Evolutionary conservation across 2,888 invertebrate species (phyloP).

Genomic region (Eulithis testata): DNA sequence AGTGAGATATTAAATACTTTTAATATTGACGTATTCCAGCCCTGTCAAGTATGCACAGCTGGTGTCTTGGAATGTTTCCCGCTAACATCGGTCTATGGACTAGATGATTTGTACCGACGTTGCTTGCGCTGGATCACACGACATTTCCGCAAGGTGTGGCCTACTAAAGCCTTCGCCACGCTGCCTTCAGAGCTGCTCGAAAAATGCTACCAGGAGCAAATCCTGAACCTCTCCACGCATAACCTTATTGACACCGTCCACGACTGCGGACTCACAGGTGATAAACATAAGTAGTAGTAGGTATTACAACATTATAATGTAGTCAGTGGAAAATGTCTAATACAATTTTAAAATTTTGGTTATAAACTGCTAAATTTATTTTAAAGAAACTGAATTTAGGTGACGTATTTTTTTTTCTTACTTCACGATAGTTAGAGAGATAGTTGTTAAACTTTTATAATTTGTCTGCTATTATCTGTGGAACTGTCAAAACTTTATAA

Average conservation of each 20-base stretch:
- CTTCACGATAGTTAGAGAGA: too few species aligned
- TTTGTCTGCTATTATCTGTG: too few species aligned
- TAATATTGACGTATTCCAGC: slow-evolving; percentile 78
- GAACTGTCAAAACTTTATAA: too few species aligned
- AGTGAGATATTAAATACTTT: background rate
- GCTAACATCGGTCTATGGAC: slow-evolving; percentile 92
- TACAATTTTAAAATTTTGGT: too few species aligned
- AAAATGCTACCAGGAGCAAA: slow-evolving; percentile 93
- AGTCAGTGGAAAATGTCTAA: too few species aligned
- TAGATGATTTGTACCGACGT: slow-evolving; percentile 94
- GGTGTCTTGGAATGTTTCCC: slow-evolving; percentile 95
- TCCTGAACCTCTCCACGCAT: slow-evolving; percentile 91
- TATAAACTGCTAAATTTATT: too few species aligned
- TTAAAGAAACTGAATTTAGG: too few species aligned
- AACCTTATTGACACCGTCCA: slow-evolving; percentile 93
- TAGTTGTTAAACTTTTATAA: too few species aligned
- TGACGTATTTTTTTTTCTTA: too few species aligned
- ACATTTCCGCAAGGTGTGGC: slow-evolving; percentile 94
- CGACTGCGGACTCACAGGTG: slow-evolving; percentile 89
- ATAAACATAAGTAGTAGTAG: background rate
- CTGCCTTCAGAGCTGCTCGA: slow-evolving; percentile 92
- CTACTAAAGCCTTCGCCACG: slow-evolving; percentile 94
- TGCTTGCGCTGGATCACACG: slow-evolving; percentile 95
- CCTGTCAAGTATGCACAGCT: slow-evolving; percentile 94
- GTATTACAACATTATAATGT: too few species aligned